Evolutionary conservation across 2,113 vertebrate genomes (phyloP).

Genomic region (Todiramphus chloris): DNA sequence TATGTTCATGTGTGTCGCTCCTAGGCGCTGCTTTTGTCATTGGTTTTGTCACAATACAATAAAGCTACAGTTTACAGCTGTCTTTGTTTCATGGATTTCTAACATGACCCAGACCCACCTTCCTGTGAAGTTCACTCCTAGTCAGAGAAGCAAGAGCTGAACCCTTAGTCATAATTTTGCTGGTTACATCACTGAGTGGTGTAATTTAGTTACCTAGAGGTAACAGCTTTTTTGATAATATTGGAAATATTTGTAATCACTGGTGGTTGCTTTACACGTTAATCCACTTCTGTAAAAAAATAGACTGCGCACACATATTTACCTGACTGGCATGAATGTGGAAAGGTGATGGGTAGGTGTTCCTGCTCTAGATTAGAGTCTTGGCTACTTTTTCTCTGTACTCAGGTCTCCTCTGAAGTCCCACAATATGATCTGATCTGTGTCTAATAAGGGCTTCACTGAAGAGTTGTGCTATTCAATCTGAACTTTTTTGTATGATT

Average conservation of each 20-base stretch:
- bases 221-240: neutral
- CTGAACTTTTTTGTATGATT: neutral
- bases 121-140: neutral
- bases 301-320: neutral
- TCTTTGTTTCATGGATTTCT: neutral
- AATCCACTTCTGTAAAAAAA: neutral
- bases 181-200: neutral
- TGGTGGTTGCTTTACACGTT: rapidly evolving
- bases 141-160: neutral
- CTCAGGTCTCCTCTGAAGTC: neutral
- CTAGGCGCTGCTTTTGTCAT: neutral
- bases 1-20: neutral
- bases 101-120: neutral
- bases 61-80: neutral
- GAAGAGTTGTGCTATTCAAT: neutral
- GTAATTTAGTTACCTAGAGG: neutral
- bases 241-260: neutral
- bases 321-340: neutral
- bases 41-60: neutral
- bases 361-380: neutral
- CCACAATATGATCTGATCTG: neutral
- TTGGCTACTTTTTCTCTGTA: neutral
- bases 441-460: neutral
- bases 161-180: neutral
- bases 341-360: neutral